Conservation (phyloP, 2,113 vertebrate genomes). For the Anolis carolinensis region DNA sequence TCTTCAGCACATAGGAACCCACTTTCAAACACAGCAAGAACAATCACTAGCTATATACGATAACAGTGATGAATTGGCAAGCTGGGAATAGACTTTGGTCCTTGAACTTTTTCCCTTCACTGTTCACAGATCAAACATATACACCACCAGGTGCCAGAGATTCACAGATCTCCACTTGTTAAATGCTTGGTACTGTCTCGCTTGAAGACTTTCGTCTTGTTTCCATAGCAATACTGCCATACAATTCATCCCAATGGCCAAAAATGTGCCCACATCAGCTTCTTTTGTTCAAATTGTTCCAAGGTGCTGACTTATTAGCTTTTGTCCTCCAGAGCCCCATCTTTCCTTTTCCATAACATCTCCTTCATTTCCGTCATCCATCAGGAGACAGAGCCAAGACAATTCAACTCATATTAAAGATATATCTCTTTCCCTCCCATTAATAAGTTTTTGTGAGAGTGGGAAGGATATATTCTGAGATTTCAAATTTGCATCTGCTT, state of each 20-base stretch:
- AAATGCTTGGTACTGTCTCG: neutral
- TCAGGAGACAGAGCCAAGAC: neutral
- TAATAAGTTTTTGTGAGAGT: neutral
- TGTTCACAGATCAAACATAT: neutral
- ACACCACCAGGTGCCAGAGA: neutral
- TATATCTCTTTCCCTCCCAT: neutral
- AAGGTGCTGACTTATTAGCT: neutral
- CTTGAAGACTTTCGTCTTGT: neutral
- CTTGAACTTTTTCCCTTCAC: neutral
- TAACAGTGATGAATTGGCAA: conserved; percentile 34
- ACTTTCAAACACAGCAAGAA: conserved; percentile 22
- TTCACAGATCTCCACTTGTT: neutral
- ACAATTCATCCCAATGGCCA: neutral
- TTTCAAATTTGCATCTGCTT: neutral
- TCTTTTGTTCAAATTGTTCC: neutral
- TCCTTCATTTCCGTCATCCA: neutral
- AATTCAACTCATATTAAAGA: neutral
- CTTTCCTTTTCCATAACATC: neutral
- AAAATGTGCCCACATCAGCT: conserved; percentile 2
- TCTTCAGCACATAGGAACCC: conserved; percentile 21
- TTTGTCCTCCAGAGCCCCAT: neutral
- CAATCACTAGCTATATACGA: neutral
- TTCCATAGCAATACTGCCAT: rapidly evolving
- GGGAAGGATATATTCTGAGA: neutral
- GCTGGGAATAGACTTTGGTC: rapidly evolving